Base-by-base conservation (phyloP, 23 tunicate genomes). In the Styela plicata region DNA sequence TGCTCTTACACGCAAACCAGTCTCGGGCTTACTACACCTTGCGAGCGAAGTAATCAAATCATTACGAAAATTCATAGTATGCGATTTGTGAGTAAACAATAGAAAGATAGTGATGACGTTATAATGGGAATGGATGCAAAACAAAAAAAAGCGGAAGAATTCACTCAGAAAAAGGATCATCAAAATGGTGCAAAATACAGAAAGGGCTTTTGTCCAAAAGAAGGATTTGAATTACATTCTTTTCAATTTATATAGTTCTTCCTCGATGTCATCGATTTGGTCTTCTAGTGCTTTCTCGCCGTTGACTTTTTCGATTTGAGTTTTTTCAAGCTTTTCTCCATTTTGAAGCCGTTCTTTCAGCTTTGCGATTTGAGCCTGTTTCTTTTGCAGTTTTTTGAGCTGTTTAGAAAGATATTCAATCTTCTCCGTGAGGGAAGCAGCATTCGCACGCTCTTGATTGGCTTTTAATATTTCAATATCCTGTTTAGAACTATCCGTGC, bases 191-290 rank as follows among this genome's bases (percentile, higher is more conserved):
- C n/a, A n/a, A n/a, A n/a, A n/a, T n/a, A n/a, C n/a, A n/a, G n/a
- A n/a, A n/a, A n/a, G n/a, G n/a, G n/a, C n/a, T n/a, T n/a, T n/a
- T n/a, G n/a, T n/a, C n/a, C n/a, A n/a, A n/a, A n/a, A n/a, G n/a
- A n/a, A n/a, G n/a, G n/a, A n/a, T n/a, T n/a, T n/a, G n/a, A 61
- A 24, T 75, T 52, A 63, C 74, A 63, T 79, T 64, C 74, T 36
- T 18, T 80, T 27, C 36, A 80, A 24, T 35, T 34, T n/a, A 17
- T n/a, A 82, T 31, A 82, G 19, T 31, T 82, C 77, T 10, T 82
- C 85, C 10, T 82, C 79, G 34, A 68, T 35, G n/a, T 82, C 85
- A 25, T 70, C 78, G 28, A 82, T 82, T 70, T 82, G 64, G 62
- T 82, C 85, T 33, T 70, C 65, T 24, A 82, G n/a, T 3, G 21